A percentile compares a stretch with the other conserved stretches of the same genome.
phyloP scores from a whole-genome alignment of 2,888 invertebrate species.

The Diadegma fenestrale region DNA sequence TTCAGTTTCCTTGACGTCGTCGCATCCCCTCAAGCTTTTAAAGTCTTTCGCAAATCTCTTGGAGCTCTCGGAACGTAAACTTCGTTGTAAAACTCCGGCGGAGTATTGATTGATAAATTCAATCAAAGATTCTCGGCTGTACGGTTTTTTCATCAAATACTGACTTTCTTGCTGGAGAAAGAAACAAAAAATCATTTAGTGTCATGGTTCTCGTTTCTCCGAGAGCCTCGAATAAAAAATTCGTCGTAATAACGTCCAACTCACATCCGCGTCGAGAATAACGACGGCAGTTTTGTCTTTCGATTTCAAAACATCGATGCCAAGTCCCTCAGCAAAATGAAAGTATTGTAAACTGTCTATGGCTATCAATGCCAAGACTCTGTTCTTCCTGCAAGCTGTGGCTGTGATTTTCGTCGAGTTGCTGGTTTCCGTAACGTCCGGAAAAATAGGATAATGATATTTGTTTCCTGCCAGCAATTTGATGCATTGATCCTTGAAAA shows the following conservation, averaged over 20 bases:
- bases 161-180: slow-evolving; percentile 89
- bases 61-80: slow-evolving; percentile 81
- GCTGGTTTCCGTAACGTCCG: slow-evolving; percentile 77
- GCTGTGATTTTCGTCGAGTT: slow-evolving; percentile 72
- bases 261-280: slow-evolving; percentile 90
- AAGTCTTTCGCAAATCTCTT: slow-evolving; percentile 72
- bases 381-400: slow-evolving; percentile 85
- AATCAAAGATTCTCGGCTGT: slow-evolving; percentile 83
- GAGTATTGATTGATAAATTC: slow-evolving; percentile 86
- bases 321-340: slow-evolving; percentile 91
- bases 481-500: slow-evolving; percentile 77
- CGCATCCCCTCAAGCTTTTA: slow-evolving; percentile 71
- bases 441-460: slow-evolving; percentile 80
- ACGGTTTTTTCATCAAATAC: slow-evolving; percentile 87
- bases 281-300: slow-evolving; percentile 89
- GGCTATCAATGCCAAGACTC: slow-evolving; percentile 88
- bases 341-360: slow-evolving; percentile 91
- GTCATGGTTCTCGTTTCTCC: too few species aligned
- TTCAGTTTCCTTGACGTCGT: slow-evolving; percentile 67
- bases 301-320: slow-evolving; percentile 88
- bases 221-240: too few species aligned
- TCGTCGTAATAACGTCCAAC: slow-evolving; percentile 65
- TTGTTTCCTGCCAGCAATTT: slow-evolving; percentile 80
- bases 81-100: slow-evolving; percentile 83
- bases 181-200: slow-evolving; percentile 54